Evolutionary conservation across 1,140 invertebrate species (phyloP).

Genomic region (Drosophila nigrodunni): DNA sequence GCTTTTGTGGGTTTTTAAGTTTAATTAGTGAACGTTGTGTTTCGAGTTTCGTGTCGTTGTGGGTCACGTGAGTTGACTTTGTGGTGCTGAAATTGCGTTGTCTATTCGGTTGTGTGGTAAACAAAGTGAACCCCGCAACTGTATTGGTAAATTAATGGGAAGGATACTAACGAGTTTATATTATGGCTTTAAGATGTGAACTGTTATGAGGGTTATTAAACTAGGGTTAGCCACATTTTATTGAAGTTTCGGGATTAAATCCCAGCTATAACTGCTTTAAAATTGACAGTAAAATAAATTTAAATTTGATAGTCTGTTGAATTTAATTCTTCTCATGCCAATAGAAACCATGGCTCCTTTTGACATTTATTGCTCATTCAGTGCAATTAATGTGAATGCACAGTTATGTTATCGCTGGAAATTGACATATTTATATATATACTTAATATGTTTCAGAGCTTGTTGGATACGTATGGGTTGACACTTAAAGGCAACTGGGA

Average conservation of each 20-base stretch:
- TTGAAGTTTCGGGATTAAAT: background rate
- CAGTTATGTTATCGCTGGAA: constrained; percentile 54
- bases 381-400: constrained; percentile 69
- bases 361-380: constrained; percentile 66
- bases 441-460: background rate
- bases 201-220: constrained; percentile 1
- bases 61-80: constrained; percentile 33
- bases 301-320: background rate
- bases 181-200: constrained; percentile 11
- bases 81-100: constrained; percentile 52
- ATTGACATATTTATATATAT: constrained; percentile 61
- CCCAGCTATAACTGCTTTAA: background rate
- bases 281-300: background rate
- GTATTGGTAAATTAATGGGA: background rate
- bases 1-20: constrained; percentile 62
- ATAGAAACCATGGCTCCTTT: constrained; percentile 25
- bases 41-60: background rate
- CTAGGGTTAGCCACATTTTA: background rate
- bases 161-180: background rate
- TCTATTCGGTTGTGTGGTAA: constrained; percentile 63
- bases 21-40: constrained; percentile 57
- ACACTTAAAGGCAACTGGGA: constrained; percentile 54
- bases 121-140: constrained; percentile 14
- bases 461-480: constrained; percentile 4
- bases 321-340: background rate